A percentile compares a stretch with the other conserved stretches of the same genome.
phyloP scores from a whole-genome alignment of 2,113 vertebrate species.

The Ailurus styani region DNA sequence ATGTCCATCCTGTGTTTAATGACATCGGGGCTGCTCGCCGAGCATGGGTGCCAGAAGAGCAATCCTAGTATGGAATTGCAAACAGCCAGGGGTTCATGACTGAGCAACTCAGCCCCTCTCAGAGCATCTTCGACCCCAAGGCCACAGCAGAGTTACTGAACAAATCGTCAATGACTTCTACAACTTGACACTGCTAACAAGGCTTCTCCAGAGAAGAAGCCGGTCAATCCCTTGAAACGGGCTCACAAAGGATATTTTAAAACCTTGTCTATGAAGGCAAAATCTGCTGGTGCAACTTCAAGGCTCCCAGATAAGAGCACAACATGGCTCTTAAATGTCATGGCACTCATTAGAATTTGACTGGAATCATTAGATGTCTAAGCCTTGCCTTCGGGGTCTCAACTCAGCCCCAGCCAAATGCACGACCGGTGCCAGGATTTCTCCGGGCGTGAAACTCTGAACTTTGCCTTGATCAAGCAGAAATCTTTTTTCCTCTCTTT shows the following conservation, averaged over 20 bases:
- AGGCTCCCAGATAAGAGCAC: neutral
- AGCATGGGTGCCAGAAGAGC: neutral
- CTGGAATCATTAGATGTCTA: neutral
- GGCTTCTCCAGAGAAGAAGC: neutral
- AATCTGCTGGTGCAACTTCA: neutral
- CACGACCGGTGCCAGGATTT: neutral
- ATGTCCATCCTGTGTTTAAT: neutral
- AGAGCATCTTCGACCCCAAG: neutral
- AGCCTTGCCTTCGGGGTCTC: neutral
- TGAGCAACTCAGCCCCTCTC: neutral
- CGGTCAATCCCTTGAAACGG: neutral
- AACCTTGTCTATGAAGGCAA: neutral
- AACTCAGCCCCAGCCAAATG: neutral
- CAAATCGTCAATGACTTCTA: neutral
- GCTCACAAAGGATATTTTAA: neutral
- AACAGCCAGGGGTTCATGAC: neutral
- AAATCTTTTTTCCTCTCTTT: neutral
- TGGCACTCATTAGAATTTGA: neutral
- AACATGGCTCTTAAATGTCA: neutral
- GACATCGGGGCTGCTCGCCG: neutral
- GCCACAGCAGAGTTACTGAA: neutral
- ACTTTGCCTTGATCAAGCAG: constrained; percentile 11
- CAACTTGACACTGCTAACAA: neutral
- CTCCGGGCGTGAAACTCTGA: neutral
- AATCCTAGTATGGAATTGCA: neutral